A percentile compares a stretch with the other conserved stretches of the same genome.
Evolutionary conservation across 1,140 invertebrate species (phyloP).

Genomic region (Drosophila suzukii): DNA sequence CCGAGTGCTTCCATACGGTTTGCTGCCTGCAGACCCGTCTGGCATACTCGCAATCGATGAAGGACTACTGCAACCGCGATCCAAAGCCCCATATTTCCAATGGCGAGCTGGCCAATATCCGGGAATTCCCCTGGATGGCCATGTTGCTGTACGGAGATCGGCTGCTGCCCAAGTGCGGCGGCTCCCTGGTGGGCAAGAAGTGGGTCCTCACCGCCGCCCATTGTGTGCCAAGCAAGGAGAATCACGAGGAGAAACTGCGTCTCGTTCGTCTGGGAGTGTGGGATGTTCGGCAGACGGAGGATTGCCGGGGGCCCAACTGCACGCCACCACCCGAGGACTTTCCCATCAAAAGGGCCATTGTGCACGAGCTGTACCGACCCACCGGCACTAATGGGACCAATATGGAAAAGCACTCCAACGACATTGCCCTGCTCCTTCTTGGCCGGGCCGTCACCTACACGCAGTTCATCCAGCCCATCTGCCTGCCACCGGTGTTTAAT

Average conservation of each 20-base stretch:
- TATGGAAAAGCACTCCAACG: constrained; percentile 10
- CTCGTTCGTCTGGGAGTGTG: constrained; percentile 55
- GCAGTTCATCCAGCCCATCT: constrained; percentile 45
- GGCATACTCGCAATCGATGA: constrained; percentile 21
- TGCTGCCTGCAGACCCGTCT: constrained; percentile 27
- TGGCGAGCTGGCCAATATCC: constrained; percentile 24
- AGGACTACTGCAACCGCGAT: background rate
- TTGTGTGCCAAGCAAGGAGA: constrained; percentile 19
- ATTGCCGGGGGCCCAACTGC: constrained; percentile 3
- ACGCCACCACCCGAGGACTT: constrained; percentile 22
- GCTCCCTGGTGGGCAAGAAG: constrained; percentile 43
- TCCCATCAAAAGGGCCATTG: constrained; percentile 22
- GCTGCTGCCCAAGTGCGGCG: constrained; percentile 41
- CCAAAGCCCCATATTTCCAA: constrained; percentile 26
- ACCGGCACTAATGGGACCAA: background rate
- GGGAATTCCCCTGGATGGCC: constrained; percentile 63
- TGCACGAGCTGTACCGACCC: constrained; percentile 42
- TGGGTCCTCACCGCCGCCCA: constrained; percentile 62
- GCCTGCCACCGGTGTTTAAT: constrained; percentile 29
- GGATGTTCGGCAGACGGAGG: constrained; percentile 29
- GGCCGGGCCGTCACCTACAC: constrained; percentile 10
- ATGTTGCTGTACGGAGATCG: constrained; percentile 44
- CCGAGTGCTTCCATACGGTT: constrained; percentile 21
- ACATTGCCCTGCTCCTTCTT: constrained; percentile 52
- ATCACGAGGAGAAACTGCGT: background rate